Conservation (phyloP, 2,113 vertebrate species). For the Odocoileus hemionus region DNA sequence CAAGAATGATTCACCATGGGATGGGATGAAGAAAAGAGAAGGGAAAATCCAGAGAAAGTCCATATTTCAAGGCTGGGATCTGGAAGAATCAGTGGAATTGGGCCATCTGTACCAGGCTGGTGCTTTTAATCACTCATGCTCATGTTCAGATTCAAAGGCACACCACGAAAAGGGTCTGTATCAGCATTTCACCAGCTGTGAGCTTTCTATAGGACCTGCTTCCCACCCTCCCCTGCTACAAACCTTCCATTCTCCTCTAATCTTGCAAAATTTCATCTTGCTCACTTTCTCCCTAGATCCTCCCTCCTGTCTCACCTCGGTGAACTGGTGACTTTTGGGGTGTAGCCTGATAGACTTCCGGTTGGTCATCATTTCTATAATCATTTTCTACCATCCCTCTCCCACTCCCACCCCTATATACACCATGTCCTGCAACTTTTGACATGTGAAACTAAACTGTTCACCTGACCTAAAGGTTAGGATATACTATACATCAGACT, state of each 20-base stretch:
- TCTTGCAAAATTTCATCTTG: not conserved
- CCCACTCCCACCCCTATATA: too few species aligned
- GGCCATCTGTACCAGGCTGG: too few species aligned
- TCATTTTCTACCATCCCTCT: not conserved
- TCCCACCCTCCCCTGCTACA: not conserved
- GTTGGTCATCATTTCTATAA: not conserved
- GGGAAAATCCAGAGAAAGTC: not conserved
- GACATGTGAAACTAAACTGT: not conserved
- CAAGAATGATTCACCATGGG: not conserved
- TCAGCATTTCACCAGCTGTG: not conserved
- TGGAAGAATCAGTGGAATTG: not conserved
- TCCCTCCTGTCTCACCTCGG: not conserved
- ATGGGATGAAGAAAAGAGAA: not conserved
- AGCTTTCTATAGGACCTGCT: not conserved
- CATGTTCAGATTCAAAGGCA: not conserved
- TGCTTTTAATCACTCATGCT: not conserved
- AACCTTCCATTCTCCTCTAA: not conserved
- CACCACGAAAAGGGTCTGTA: not conserved
- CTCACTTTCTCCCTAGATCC: not conserved
- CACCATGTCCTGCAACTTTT: not conserved
- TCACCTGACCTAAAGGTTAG: not conserved
- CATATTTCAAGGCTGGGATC: not conserved
- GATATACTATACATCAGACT: not conserved
- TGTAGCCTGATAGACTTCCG: not conserved
- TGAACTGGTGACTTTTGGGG: not conserved